Evolutionary conservation across 2,797 vertebrate species (phyloP).

Genomic region (Hemibagrus guttatus): DNA sequence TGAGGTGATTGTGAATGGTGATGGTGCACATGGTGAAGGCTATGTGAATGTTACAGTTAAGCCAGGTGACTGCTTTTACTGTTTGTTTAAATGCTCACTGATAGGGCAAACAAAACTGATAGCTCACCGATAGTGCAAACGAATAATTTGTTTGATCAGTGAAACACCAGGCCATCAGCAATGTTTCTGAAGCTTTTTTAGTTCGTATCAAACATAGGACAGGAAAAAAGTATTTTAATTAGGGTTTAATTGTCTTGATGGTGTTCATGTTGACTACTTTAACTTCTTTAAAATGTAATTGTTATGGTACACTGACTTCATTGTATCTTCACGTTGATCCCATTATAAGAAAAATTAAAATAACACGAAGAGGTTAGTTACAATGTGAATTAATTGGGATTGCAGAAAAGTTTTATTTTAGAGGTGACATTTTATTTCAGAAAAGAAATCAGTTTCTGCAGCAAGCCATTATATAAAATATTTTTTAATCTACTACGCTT

Average conservation of each 20-base stretch:
- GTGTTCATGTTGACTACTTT: neutral
- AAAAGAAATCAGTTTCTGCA: neutral
- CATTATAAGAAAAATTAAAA: neutral
- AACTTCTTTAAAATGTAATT: neutral
- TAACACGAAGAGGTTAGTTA: neutral
- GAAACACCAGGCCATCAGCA: neutral
- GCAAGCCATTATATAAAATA: neutral
- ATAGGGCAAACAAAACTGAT: neutral
- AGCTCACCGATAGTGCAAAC: neutral
- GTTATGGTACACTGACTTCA: neutral
- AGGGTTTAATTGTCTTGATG: neutral
- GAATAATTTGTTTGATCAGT: neutral
- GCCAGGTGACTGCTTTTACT: slow-evolving; percentile 78
- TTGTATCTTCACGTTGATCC: neutral
- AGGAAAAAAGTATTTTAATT: neutral
- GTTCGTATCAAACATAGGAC: too few species aligned
- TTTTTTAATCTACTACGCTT: too few species aligned
- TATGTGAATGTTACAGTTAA: slow-evolving; percentile 96
- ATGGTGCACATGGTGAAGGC: slow-evolving; percentile 85
- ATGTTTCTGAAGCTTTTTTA: neutral
- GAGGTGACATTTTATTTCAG: neutral
- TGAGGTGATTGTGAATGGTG: slow-evolving; percentile 84
- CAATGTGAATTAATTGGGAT: neutral
- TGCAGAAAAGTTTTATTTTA: neutral
- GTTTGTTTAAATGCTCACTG: neutral